Conservation (phyloP, 1,140 invertebrate genomes). For the Melitaea cinxia region DNA sequence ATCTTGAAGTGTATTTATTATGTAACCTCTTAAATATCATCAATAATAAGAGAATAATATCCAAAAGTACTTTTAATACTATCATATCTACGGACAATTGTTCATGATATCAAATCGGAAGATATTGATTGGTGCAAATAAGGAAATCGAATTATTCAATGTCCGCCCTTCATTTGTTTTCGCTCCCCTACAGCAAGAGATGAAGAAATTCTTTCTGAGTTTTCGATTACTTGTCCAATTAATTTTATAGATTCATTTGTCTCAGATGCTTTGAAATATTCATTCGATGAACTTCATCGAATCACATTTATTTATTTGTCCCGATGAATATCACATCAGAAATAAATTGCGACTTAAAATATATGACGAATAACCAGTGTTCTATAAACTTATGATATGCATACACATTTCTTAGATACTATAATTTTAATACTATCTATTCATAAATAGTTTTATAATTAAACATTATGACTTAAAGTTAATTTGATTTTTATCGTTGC, state of each 20-base stretch:
- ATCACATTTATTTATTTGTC: constrained; percentile 8
- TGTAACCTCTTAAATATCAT: no score
- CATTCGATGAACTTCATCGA: constrained; percentile 31
- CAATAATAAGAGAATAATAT: background rate
- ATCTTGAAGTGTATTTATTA: no score
- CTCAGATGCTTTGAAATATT: constrained; percentile 71
- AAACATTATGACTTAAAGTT: no score
- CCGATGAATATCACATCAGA: constrained; percentile 7
- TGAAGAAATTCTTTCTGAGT: constrained; percentile 81
- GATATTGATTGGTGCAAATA: constrained; percentile 81
- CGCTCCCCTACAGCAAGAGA: constrained; percentile 74
- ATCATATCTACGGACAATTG: constrained; percentile 20
- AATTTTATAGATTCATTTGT: constrained; percentile 82
- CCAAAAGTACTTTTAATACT: background rate
- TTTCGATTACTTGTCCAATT: constrained; percentile 82
- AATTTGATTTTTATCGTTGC: no score
- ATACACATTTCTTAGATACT: background rate
- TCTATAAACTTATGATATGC: background rate
- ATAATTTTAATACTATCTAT: no score
- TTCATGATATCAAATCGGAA: constrained; percentile 65
- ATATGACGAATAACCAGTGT: constrained; percentile 2
- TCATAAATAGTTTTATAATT: no score
- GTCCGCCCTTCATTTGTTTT: constrained; percentile 81
- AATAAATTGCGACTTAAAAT: constrained; percentile 12
- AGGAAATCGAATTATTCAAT: constrained; percentile 82